phyloP scores from a whole-genome alignment of 2,113 vertebrate genomes.

The Trogon surrucura region DNA sequence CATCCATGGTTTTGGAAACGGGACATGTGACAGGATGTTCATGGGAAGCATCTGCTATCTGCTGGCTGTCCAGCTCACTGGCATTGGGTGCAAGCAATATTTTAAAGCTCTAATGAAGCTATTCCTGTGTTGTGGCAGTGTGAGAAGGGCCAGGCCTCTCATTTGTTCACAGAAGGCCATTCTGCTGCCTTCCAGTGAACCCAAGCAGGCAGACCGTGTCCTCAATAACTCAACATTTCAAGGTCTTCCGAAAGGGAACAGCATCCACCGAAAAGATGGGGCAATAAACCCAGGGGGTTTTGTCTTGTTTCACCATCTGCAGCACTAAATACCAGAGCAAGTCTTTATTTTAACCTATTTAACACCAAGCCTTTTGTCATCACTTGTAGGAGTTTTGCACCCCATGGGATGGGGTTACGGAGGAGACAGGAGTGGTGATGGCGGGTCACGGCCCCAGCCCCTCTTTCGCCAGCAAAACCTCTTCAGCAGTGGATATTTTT shows the following conservation, averaged over 20 bases:
- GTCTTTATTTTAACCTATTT: not conserved
- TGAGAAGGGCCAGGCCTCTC: not conserved
- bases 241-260: not conserved
- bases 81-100: not conserved
- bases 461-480: not conserved
- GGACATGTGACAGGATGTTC: not conserved
- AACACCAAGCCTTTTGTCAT: not conserved
- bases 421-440: not conserved
- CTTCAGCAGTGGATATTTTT: not conserved
- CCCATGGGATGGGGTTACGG: not conserved
- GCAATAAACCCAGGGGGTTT: not conserved
- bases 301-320: not conserved
- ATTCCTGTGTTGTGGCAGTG: not conserved
- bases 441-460: not conserved
- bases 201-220: not conserved
- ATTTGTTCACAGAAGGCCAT: not conserved
- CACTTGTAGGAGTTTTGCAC: accelerated
- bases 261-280: accelerated
- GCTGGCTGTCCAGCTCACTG: not conserved
- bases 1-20: accelerated
- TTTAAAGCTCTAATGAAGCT: not conserved
- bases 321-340: accelerated
- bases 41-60: not conserved
- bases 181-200: not conserved
- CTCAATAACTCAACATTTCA: not conserved